These are phyloP conservation scores for Eurystomus gularis DNA, from an alignment of 2,113 vertebrate species.

Conservation along the genomic window DNA sequence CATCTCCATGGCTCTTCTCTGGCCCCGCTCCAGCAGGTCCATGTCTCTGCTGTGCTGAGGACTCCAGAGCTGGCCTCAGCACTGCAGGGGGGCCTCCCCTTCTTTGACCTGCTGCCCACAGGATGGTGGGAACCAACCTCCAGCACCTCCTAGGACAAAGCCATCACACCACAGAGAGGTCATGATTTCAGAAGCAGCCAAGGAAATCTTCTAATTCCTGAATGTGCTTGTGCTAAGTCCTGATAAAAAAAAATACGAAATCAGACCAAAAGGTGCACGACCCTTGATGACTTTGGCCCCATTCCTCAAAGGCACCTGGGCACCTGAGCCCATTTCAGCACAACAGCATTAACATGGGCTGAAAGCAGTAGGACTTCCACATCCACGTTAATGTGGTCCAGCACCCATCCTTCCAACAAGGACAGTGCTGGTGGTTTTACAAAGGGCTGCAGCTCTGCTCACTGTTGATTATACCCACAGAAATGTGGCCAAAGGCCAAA, in stretches of 20 bases:
- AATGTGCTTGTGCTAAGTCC: not conserved
- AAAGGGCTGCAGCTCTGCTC: not conserved
- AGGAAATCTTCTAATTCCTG: not conserved
- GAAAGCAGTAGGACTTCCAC: not conserved
- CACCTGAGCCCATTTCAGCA: not conserved
- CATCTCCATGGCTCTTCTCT: no score
- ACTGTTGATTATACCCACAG: not conserved
- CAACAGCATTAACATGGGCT: not conserved
- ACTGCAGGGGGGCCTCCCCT: no score
- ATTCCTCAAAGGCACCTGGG: not conserved
- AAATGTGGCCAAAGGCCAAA: not conserved
- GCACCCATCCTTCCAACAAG: accelerated
- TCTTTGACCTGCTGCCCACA: no score
- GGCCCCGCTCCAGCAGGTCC: not conserved
- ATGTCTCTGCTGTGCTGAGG: not conserved
- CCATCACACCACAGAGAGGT: not conserved
- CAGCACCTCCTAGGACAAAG: not conserved
- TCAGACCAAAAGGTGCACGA: not conserved
- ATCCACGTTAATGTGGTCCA: not conserved
- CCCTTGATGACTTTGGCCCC: not conserved
- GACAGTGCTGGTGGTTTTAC: no score
- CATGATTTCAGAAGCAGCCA: not conserved
- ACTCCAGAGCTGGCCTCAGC: not conserved
- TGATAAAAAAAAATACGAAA: not conserved
- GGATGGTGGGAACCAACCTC: not conserved